Evolutionary conservation across 1,140 invertebrate species (phyloP), one percentile per base, ranked within the genome.

Genomic region (Anastrepha ludens): DNA sequence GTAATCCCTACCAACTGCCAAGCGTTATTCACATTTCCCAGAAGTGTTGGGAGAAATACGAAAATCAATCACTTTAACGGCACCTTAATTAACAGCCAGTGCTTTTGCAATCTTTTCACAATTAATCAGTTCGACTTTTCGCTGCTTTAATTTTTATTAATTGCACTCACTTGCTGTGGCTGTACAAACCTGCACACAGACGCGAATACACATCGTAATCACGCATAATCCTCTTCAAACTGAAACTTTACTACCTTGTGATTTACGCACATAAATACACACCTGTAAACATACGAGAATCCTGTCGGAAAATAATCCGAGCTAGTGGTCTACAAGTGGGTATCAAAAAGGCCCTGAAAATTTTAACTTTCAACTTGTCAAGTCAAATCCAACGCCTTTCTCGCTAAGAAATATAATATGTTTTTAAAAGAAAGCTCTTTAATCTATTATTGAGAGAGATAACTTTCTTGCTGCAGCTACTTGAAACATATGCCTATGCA

Each of bases 61-160:
- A 17, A 55, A 81, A 81, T 81, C 74, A 81, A 81, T 81, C 74
- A 81, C 74, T 15, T 81, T 81, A 81, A 81, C 74, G 50, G 50
- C 47, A 47, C 47, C 74, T 81, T 81, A 81, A 81, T 81, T 81
- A 81, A 81, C 74, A 81, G 47, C n/a, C 17, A 50, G 44, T n/a
- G 55, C 74, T 81, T 81, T 55, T 55, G 17, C 47, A 81, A 81
- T 58, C n/a, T 20, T 81, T 81, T 81, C 29, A 81, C 74, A 58
- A 81, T 81, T 58, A 81, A 81, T 81, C 74, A 81, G 8, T 41
- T 55, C 74, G 50, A 81, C 74, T 81, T 81, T 81, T 81, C 47
- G 47, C 74, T 81, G 47, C 74, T 41, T 81, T 81, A 50, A 81
- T 81, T 81, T 55, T 81, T 55, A 81, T 81, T 81, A 81, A 81